Evolutionary conservation across 92 coral and sea anemone genomes (phyloP).

Genomic region (Porites lobata): DNA sequence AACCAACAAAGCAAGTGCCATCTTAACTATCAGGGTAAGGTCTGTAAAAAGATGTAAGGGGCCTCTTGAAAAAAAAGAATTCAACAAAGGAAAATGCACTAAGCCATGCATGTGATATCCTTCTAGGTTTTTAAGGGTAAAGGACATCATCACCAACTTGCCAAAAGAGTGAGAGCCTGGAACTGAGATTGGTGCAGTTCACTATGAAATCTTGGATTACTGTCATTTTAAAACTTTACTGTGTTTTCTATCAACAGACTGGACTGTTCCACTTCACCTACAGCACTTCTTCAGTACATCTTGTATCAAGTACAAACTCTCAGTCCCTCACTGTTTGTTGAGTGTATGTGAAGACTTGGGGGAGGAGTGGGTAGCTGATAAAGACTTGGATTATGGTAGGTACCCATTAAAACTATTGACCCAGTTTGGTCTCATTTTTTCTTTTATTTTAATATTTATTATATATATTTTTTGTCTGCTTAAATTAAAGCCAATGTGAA

Average conservation of each 20-base stretch:
- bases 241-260: slow-evolving; percentile 52
- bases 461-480: too few species aligned
- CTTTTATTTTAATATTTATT: background rate
- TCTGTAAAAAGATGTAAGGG: too few species aligned
- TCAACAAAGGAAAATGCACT: too few species aligned
- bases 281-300: slow-evolving; percentile 42
- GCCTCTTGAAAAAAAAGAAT: too few species aligned
- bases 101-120: too few species aligned
- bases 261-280: slow-evolving; percentile 73
- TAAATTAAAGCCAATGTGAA: background rate
- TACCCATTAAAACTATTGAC: background rate
- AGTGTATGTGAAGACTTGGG: slow-evolving; percentile 58
- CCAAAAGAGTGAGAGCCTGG: too few species aligned
- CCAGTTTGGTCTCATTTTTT: background rate
- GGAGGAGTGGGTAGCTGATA: slow-evolving; percentile 56
- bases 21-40: too few species aligned
- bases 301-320: slow-evolving; percentile 14
- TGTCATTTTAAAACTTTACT: background rate
- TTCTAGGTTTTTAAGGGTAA: too few species aligned
- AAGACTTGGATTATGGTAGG: slow-evolving; percentile 48
- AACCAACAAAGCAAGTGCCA: too few species aligned
- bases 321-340: slow-evolving; percentile 61
- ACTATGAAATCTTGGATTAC: background rate
- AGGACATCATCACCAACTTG: too few species aligned
- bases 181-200: too few species aligned